Evolutionary conservation across 2,888 invertebrate species (phyloP).

Genomic region (Microchrysa polita): DNA sequence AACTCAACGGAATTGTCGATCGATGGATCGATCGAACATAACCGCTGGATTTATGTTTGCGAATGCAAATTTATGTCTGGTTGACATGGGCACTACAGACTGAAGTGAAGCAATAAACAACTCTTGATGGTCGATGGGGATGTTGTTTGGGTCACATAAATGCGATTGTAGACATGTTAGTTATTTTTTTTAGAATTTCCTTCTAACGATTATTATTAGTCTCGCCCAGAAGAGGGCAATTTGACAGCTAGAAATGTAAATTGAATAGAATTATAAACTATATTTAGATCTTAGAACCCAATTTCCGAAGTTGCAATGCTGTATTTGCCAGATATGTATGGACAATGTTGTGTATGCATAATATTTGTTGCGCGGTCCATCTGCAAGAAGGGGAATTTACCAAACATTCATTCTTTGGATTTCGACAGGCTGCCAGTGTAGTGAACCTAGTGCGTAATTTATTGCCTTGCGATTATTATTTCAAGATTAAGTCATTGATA

Average conservation of each 20-base stretch:
- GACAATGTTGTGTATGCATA: neutral
- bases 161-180: no score
- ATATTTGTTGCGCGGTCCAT: neutral
- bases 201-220: no score
- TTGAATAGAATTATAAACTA: no score
- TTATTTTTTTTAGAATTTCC: no score
- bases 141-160: no score
- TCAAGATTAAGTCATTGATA: slow-evolving; percentile 45
- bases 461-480: slow-evolving; percentile 42
- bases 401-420: neutral
- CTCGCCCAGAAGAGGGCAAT: no score
- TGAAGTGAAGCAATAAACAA: neutral
- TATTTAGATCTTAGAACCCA: neutral
- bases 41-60: slow-evolving; percentile 37
- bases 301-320: slow-evolving; percentile 33
- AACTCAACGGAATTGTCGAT: slow-evolving; percentile 27
- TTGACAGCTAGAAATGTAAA: no score
- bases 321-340: slow-evolving; percentile 13
- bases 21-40: slow-evolving; percentile 30
- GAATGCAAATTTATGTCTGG: slow-evolving; percentile 42
- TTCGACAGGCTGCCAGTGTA: slow-evolving; percentile 24
- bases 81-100: slow-evolving; percentile 24
- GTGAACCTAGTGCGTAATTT: slow-evolving; percentile 44
- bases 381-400: no score
- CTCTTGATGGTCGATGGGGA: no score